Base-by-base conservation (phyloP, 2,113 vertebrate genomes). In the Psophia crepitans region DNA sequence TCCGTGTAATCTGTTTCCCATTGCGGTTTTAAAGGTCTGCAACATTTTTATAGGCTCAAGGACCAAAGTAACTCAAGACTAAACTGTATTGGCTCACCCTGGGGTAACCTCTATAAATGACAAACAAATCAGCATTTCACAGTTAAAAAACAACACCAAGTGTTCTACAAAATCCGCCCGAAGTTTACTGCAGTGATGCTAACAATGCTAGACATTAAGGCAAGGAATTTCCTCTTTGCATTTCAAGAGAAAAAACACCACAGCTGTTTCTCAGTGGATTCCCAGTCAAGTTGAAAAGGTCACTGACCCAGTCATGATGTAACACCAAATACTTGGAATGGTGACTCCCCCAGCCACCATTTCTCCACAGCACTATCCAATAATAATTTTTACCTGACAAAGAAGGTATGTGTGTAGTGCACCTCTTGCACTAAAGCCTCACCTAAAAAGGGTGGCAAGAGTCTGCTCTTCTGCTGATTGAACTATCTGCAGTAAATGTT, bases 81-180 rank as follows among this genome's bases (percentile, higher is more conserved):
- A 94, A 95, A 95, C 58, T 90, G 68, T 85, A 44, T 90, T 97
- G 96, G 95, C 95, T 97, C 92, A 97, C 96, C 96, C 73, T 88
- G 18, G 77, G 22, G 69, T 97, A 97, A 97, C 95, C 95, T 33
- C 82, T 90, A 58, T 91, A 96, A 96, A 97, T 88, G 95, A 97
- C 95, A 96, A 96, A 96, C 91, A 97, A 96, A 94, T 96, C 93
- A 96, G 80, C 87, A 94, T 94, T 96, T 97, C 92, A 77, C 87
- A 84, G 85, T 94, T 81, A 93, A 96, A 89, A 90, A 95, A 61
- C 88, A 97, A 91, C 81, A 93, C 54, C 53, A 78, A 96, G 58
- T 77, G 58, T 75, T 87, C 88, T 88, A 74, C 87, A 96, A 87
- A 94, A 84, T 90, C 27, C 41, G 37, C 41, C 61, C 82, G 87